phyloP scores from a whole-genome alignment of 2,113 vertebrate species.

The Otolemur garnettii region DNA sequence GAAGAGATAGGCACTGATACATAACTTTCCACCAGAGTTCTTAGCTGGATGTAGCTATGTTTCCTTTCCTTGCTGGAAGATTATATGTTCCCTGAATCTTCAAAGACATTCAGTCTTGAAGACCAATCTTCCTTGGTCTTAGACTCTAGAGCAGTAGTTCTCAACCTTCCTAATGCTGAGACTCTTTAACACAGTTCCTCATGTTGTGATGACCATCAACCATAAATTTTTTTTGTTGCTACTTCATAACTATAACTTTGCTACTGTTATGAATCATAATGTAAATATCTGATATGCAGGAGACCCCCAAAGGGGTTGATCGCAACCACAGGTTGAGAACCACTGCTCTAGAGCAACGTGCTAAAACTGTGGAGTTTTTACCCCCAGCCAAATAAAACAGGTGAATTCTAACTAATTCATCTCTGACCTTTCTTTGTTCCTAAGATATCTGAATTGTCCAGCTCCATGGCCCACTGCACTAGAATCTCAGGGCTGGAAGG shows the following conservation, averaged over 20 bases:
- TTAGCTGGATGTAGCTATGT: background rate
- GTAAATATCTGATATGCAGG: too few species aligned
- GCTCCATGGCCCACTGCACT: background rate
- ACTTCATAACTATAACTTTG: too few species aligned
- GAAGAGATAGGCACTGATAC: background rate
- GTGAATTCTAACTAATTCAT: background rate
- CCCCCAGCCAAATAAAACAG: conserved; percentile 6
- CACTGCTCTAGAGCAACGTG: background rate
- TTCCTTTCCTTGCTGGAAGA: conserved; percentile 29
- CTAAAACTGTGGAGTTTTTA: background rate
- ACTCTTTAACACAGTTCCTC: too few species aligned
- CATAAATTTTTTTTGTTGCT: too few species aligned
- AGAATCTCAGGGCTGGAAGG: background rate
- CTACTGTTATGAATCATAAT: too few species aligned
- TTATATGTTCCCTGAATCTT: background rate
- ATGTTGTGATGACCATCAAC: too few species aligned
- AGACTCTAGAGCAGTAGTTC: background rate
- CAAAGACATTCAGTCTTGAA: background rate
- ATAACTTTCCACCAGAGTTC: background rate
- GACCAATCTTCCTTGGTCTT: conserved; percentile 20
- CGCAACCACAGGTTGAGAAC: too few species aligned
- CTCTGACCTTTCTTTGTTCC: background rate
- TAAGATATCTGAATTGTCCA: background rate
- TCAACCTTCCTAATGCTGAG: too few species aligned
- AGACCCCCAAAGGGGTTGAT: too few species aligned